Conservation (phyloP, 2,888 invertebrate species). For the Drosophila fulvimacula region DNA sequence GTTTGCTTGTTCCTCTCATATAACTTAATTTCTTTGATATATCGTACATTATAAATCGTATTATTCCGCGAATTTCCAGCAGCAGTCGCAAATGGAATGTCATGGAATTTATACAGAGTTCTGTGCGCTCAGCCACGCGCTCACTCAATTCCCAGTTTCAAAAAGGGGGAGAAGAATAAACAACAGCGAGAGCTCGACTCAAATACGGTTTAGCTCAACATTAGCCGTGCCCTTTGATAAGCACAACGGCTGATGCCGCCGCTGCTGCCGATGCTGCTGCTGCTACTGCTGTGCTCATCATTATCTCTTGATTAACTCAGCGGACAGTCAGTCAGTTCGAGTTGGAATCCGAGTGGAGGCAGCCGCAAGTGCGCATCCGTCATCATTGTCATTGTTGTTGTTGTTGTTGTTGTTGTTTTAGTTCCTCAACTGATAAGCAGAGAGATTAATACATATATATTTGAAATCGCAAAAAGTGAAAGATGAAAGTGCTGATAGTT, state of each 20-base stretch:
- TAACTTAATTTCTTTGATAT: neutral
- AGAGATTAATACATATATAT: constrained; percentile 25
- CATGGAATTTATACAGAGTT: neutral
- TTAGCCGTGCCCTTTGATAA: constrained; percentile 57
- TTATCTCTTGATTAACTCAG: constrained; percentile 73
- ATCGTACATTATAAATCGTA: neutral
- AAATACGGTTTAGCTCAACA: constrained; percentile 22
- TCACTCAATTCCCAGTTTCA: constrained; percentile 52
- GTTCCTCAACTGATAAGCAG: constrained; percentile 59
- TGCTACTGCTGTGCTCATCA: constrained; percentile 59
- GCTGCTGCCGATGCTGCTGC: constrained; percentile 7
- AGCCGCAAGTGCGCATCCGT: constrained; percentile 26
- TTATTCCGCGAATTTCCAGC: too few relatives aligned
- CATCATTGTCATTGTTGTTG: constrained; percentile 19
- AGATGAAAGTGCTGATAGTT: constrained; percentile 65
- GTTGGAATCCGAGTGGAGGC: constrained; percentile 43
- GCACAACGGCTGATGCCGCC: constrained; percentile 13
- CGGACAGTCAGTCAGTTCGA: constrained; percentile 56
- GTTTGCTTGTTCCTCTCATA: too few relatives aligned
- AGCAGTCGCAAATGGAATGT: neutral
- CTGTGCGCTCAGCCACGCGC: constrained; percentile 10
- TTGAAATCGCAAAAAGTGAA: constrained; percentile 14
- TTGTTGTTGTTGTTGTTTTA: constrained; percentile 24
- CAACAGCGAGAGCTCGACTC: constrained; percentile 2
- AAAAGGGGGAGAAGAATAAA: constrained; percentile 19